Base-by-base conservation (phyloP, 2,888 invertebrate genomes). In the Drosophila incognita region DNA sequence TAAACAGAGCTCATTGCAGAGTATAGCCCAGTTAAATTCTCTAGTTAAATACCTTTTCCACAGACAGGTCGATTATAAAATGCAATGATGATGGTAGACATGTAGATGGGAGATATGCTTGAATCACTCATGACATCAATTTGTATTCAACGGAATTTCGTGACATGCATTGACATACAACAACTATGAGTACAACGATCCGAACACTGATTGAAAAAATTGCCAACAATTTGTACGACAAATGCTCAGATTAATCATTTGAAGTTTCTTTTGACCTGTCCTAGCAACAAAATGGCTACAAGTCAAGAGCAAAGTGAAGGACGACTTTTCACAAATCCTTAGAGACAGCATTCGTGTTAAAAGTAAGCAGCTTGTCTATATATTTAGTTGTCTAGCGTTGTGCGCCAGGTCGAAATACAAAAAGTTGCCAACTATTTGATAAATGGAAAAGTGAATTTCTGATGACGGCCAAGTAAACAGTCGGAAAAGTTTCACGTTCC, bases 191-290 rank as follows among this genome's bases (percentile, higher is more conserved):
- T 29, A 52, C 58, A 61, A 31, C 48, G 31, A 42, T 51, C 49
- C 24, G 31, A 58, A 46, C 52, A 35, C 24, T 60, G 60, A 61
- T 81, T 78, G 52, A 48, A 40, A 48, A 38, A 63, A 76, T 52
- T 42, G 27, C 18, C 51, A 63, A 57, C 86, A 85, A 77, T 77
- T 85, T 80, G 72, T 74, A 53, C 49, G 52, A 67, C 74, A 84
- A 82, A 72, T 78, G 74, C 51, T 74, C 53, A 71, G 71, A 81
- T 81, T 81, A 85, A 85, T 85, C 86, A 82, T 61, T 75, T 66
- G 71, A 58, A 72, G 52, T 52, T 51, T 69, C 58, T 36, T 24
- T 67, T 63, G 66, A 33, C 52, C 71, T 82, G 82, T 79, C 87
- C 82, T 53, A 74, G 60, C 36, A 42, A 57, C 54, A 70, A 63